Percentiles rank a stretch among this genome's conserved stretches.
Evolutionary conservation across 2,113 vertebrate species (phyloP).

Genomic region (Pardalotus punctatus): DNA sequence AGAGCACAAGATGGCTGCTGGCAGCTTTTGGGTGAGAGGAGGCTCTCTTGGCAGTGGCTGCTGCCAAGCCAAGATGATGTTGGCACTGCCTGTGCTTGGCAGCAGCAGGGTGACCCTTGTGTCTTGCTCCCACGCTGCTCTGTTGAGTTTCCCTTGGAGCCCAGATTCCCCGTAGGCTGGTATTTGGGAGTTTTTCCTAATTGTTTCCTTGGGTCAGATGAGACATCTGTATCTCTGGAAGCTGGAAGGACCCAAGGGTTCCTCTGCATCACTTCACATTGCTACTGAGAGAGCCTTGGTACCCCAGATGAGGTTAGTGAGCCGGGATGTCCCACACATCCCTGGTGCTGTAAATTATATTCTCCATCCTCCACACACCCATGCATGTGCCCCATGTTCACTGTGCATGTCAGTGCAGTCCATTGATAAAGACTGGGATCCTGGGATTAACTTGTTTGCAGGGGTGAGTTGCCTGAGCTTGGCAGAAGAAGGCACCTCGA

Average conservation of each 20-base stretch:
- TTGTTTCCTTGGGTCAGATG: not conserved
- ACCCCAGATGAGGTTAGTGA: not conserved
- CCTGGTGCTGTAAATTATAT: not conserved
- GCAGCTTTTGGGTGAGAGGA: not conserved
- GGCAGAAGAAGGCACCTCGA: not conserved
- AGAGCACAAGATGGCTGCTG: not conserved
- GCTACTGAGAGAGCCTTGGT: not conserved
- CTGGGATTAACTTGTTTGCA: not conserved
- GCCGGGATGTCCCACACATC: fast-evolving
- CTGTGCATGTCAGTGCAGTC: not conserved
- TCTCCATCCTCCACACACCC: not conserved
- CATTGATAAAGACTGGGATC: not conserved
- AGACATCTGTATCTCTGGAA: not conserved
- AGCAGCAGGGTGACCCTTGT: not conserved
- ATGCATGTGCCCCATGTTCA: fast-evolving
- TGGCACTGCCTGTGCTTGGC: not conserved
- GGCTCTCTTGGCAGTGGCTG: not conserved
- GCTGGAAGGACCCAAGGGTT: not conserved
- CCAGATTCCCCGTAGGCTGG: not conserved
- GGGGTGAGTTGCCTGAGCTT: not conserved
- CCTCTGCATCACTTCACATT: not conserved
- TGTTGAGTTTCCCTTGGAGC: conserved; percentile 8
- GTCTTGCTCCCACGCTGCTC: not conserved
- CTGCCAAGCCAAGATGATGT: not conserved
- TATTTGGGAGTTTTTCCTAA: not conserved